Evolutionary conservation across 1,140 invertebrate genomes (phyloP).

Genomic region (Drosophila micromelanica): DNA sequence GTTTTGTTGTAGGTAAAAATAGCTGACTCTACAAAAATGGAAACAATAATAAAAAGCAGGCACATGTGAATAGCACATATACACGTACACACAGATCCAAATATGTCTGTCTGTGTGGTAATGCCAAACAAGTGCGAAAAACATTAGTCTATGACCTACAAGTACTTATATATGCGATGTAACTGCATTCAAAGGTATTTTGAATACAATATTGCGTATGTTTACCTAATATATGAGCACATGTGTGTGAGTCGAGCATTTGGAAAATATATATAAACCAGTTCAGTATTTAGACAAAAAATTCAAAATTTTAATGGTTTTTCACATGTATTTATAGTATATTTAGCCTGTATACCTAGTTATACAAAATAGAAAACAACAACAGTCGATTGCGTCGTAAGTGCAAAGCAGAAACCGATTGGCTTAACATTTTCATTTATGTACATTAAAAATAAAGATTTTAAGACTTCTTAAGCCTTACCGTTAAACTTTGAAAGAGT

Average conservation of each 20-base stretch:
- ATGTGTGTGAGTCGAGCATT: background rate
- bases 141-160: constrained; percentile 2
- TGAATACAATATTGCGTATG: background rate
- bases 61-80: constrained; percentile 18
- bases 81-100: constrained; percentile 2
- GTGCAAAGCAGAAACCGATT: background rate
- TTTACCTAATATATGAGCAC: constrained; percentile 1
- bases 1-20: constrained; percentile 31
- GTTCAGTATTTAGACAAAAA: background rate
- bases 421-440: background rate
- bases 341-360: background rate
- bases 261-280: too few species aligned
- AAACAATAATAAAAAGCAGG: constrained; percentile 31
- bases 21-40: constrained; percentile 33
- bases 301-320: constrained; percentile 11
- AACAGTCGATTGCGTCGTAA: background rate
- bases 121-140: constrained; percentile 31
- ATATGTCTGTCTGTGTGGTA: constrained; percentile 13
- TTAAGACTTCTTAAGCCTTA: background rate
- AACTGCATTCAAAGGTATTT: background rate
- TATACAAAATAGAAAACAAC: background rate
- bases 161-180: background rate
- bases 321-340: constrained; percentile 7
- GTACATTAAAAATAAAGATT: background rate
- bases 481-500: constrained; percentile 12